Evolutionary conservation across 37 sponge, comb jelly and placozoan species (phyloP).

Genomic region (Chondrosia reniformis): DNA sequence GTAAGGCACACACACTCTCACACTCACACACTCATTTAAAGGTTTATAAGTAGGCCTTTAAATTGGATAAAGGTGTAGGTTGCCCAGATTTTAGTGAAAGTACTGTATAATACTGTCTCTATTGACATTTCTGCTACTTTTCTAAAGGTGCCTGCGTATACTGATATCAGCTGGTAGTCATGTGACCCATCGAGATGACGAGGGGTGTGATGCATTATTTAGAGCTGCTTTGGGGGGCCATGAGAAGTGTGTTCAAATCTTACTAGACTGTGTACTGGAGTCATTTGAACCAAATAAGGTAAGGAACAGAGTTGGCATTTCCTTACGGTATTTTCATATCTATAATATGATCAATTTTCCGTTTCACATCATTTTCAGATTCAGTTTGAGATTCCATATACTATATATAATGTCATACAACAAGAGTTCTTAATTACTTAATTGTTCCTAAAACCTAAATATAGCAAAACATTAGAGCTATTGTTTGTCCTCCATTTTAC

Average conservation of each 20-base stretch:
- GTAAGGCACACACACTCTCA: background rate
- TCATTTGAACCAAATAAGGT: conserved; percentile 4
- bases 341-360: no score
- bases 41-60: background rate
- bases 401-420: no score
- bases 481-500: no score
- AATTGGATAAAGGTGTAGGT: no score
- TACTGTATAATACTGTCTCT: background rate
- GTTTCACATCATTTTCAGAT: no score
- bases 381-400: no score
- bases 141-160: background rate
- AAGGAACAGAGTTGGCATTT: background rate
- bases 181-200: background rate
- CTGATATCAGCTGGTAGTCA: background rate
- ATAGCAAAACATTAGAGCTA: no score
- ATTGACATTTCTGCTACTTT: background rate
- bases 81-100: background rate
- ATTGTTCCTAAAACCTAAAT: no score
- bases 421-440: no score
- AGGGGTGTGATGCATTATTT: conserved; percentile 13
- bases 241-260: background rate
- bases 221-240: conserved; percentile 9
- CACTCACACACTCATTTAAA: background rate
- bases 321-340: no score
- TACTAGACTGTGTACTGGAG: conserved; percentile 7